Evolutionary conservation across 1,140 invertebrate genomes (phyloP), one percentile per base, ranked within the genome.

Genomic region (Camponotus pennsylvanicus): DNA sequence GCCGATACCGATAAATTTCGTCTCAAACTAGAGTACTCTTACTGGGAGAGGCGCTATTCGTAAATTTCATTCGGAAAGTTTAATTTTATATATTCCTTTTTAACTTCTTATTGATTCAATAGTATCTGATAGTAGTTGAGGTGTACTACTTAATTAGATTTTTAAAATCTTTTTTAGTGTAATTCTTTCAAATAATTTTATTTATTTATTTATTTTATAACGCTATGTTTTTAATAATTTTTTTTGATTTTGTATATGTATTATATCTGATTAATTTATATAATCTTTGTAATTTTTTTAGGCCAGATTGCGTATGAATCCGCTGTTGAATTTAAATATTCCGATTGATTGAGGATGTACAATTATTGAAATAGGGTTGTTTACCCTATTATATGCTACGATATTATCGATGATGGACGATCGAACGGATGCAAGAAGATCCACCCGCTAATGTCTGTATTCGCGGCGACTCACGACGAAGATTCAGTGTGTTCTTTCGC

Each of bases 361-460:
- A 57, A 71, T 71, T 66, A 37, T 55, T 79, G 21, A 7, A 61
- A 59, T 27, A 61, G 27, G 69, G n/a, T 73, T 11, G 40, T 73
- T 73, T 83, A 52, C 49, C 49, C 15, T 52, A 52, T 52, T 52
- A 8, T 40, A 45, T 40, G 21, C 37, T n/a, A 11, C 64, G 15
- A 21, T 40, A 83, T 83, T 61, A 59, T 13, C 55, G 57, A 83
- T 61, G 77, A 52, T 79, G 9, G n/a, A 78, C 42, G 67, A 61
- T 61, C 40, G 55, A 27, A 61, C 55, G 40, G 61, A 79, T 67
- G 61, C 63, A 66, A 80, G 49, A 21, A 71, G 78, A 80, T 40
- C 49, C 49, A 63, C 69, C 13, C 61, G 32, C 61, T 83, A 83
- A 83, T 83, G 79, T 83, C 79, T 83, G 79, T 83, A 83, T 73